Conservation (phyloP, 2,797 vertebrate species). For the Natrix natrix region DNA sequence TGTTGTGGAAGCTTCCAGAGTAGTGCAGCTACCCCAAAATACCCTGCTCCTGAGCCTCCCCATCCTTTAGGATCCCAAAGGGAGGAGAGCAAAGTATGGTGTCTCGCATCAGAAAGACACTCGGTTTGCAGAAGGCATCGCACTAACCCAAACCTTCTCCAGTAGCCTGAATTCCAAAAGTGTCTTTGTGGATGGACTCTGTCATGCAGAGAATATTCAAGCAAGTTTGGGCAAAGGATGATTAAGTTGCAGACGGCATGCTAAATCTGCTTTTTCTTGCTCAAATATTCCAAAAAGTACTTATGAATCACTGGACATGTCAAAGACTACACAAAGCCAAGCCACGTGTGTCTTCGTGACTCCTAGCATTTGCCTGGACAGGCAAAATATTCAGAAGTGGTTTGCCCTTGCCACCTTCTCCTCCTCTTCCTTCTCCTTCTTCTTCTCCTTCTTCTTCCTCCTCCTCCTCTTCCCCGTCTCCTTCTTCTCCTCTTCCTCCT, state of each 20-base stretch:
- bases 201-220: not conserved
- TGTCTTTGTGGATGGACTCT: too few species aligned
- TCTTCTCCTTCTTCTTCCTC: too few species aligned
- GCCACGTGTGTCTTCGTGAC: not conserved
- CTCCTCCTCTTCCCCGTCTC: too few species aligned
- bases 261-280: not conserved
- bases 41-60: not conserved
- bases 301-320: not conserved
- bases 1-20: not conserved
- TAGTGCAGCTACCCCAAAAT: not conserved
- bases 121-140: too few species aligned
- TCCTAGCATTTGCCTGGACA: not conserved
- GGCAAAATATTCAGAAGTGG: not conserved
- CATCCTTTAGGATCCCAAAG: not conserved
- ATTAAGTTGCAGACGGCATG: not conserved
- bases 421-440: too few species aligned
- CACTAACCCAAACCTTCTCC: too few species aligned
- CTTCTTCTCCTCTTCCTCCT: too few species aligned
- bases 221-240: not conserved
- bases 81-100: too few species aligned
- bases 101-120: too few species aligned
- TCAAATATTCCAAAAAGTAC: not conserved
- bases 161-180: too few species aligned
- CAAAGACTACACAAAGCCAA: not conserved
- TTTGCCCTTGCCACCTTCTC: not conserved